Percentiles rank a stretch among this genome's conserved stretches.
These are phyloP conservation scores for Drosophila tropicalis DNA, from an alignment of 1,140 invertebrate species.

Conservation along the genomic window DNA sequence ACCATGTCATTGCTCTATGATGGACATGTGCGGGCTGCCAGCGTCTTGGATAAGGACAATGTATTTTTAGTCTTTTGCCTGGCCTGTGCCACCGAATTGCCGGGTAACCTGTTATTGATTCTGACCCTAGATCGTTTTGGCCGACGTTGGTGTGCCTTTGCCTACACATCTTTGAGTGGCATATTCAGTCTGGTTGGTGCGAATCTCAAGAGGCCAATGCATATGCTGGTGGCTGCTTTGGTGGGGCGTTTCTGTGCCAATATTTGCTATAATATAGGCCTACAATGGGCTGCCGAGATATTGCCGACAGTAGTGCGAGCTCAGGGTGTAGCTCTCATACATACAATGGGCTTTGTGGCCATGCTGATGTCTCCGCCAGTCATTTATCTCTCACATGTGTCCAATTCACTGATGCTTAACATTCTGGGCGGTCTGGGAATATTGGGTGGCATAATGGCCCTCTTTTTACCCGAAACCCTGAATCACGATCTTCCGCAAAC, in stretches of 20 bases:
- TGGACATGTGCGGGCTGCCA: slow-evolving; percentile 93
- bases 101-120: slow-evolving; percentile 92
- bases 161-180: slow-evolving; percentile 90
- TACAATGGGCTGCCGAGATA: slow-evolving; percentile 94
- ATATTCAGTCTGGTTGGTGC: slow-evolving; percentile 91
- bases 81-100: slow-evolving; percentile 88
- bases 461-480: slow-evolving; percentile 92
- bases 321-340: slow-evolving; percentile 92
- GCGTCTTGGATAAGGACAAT: slow-evolving; percentile 88
- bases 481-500: slow-evolving; percentile 92
- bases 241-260: slow-evolving; percentile 92
- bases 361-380: slow-evolving; percentile 92
- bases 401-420: slow-evolving; percentile 88
- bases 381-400: slow-evolving; percentile 89
- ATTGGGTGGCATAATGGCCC: slow-evolving; percentile 88
- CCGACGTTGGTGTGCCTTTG: slow-evolving; percentile 92
- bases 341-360: slow-evolving; percentile 93
- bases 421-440: slow-evolving; percentile 90
- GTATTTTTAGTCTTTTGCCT: slow-evolving; percentile 93
- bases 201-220: slow-evolving; percentile 86
- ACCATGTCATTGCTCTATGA: slow-evolving; percentile 93
- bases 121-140: slow-evolving; percentile 91
- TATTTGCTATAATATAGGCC: slow-evolving; percentile 94
- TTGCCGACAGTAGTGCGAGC: slow-evolving; percentile 93
- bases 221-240: slow-evolving; percentile 89